These are phyloP conservation scores for Intellagama lesueurii DNA, from an alignment of 2,797 vertebrate genomes.

Conservation along the genomic window DNA sequence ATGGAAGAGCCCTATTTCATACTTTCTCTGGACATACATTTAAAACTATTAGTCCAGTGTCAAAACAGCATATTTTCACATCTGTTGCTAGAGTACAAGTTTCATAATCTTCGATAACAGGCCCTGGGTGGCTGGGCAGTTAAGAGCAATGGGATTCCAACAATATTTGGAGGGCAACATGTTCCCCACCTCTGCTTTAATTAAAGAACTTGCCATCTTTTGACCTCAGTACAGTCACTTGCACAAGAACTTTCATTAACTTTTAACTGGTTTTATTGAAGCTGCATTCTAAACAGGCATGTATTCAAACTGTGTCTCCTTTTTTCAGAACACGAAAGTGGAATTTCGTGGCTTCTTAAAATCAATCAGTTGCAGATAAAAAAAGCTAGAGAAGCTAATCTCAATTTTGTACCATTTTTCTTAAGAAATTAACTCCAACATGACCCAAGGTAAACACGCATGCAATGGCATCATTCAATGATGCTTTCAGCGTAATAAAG, in stretches of 20 bases:
- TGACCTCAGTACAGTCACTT: background rate
- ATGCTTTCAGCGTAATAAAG: background rate
- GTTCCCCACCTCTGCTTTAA: background rate
- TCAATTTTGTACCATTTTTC: background rate
- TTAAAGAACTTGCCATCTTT: background rate
- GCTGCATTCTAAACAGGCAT: background rate
- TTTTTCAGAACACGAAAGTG: background rate
- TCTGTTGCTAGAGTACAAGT: background rate
- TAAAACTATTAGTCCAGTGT: background rate
- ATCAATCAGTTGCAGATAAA: conserved; percentile 2
- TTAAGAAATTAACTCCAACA: background rate
- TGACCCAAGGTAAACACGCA: conserved; percentile 12
- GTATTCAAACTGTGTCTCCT: background rate
- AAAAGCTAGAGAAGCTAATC: background rate
- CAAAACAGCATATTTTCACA: background rate
- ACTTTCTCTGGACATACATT: background rate
- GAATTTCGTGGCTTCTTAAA: too few relatives aligned
- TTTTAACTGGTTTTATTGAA: background rate
- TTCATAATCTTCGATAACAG: background rate
- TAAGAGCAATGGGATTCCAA: background rate
- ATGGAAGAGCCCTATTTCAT: background rate
- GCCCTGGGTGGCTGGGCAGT: too few relatives aligned
- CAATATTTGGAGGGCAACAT: too few relatives aligned
- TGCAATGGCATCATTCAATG: conserved; percentile 10
- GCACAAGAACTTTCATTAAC: background rate